Evolutionary conservation across 2,888 invertebrate species (phyloP).

Genomic region (Hemaris fuciformis): DNA sequence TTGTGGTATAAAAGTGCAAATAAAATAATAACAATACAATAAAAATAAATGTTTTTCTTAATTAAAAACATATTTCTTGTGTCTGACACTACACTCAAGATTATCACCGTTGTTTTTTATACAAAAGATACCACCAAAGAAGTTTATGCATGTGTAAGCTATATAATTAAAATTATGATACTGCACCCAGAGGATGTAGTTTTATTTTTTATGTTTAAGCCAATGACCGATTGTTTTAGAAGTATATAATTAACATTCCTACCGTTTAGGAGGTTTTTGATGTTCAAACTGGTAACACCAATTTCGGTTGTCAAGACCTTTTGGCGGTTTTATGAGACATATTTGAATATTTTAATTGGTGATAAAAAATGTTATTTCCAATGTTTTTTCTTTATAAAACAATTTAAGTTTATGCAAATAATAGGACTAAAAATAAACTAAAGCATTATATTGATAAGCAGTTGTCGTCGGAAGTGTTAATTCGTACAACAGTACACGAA

Average conservation of each 20-base stretch:
- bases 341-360: not conserved
- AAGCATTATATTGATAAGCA: too few species aligned
- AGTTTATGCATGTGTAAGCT: constrained; percentile 2
- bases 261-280: not conserved
- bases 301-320: not conserved
- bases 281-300: not conserved
- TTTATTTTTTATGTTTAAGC: not conserved
- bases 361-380: too few species aligned
- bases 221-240: constrained; percentile 1
- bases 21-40: not conserved
- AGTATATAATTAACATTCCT: not conserved
- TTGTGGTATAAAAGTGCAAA: not conserved
- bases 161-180: constrained; percentile 7
- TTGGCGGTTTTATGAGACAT: not conserved
- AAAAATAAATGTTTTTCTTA: constrained; percentile 6
- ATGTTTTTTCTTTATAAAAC: too few species aligned
- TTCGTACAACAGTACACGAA: too few species aligned
- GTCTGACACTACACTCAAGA: constrained; percentile 3
- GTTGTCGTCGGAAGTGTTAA: too few species aligned
- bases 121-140: constrained; percentile 10
- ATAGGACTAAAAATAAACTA: too few species aligned
- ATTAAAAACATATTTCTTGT: constrained; percentile 9
- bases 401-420: too few species aligned
- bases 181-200: not conserved
- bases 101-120: constrained; percentile 3